These are phyloP conservation scores for Pygocentrus nattereri DNA, from an alignment of 2,797 vertebrate genomes.

Conservation along the genomic window DNA sequence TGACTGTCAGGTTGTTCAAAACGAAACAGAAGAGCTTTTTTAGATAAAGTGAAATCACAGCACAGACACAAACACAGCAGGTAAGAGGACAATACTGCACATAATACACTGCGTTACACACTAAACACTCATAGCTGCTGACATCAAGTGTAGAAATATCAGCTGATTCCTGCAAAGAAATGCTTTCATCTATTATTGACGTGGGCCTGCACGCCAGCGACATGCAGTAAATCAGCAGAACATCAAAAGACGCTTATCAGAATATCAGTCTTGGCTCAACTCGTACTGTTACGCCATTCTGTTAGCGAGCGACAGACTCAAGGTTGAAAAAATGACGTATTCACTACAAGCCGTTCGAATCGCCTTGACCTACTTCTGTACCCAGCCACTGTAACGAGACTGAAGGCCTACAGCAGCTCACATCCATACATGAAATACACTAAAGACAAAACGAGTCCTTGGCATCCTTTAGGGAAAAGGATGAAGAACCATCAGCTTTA, in stretches of 20 bases:
- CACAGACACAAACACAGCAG: slow-evolving; percentile 27
- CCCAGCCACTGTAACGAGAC: slow-evolving; percentile 33
- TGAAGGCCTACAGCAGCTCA: slow-evolving; percentile 50
- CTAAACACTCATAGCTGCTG: neutral
- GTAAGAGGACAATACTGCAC: neutral
- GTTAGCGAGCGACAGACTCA: neutral
- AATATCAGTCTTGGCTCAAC: neutral
- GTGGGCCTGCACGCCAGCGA: neutral
- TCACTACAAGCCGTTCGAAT: slow-evolving; percentile 56
- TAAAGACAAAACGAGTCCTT: slow-evolving; percentile 47
- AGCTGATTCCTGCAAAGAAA: no score
- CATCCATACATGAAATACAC: slow-evolving; percentile 53
- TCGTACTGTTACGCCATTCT: no score
- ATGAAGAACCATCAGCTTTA: slow-evolving; percentile 59
- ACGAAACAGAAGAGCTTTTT: slow-evolving; percentile 29
- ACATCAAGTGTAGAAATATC: no score
- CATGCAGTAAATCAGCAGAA: neutral
- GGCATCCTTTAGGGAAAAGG: slow-evolving; percentile 62
- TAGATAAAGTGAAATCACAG: slow-evolving; percentile 13
- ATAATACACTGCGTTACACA: neutral
- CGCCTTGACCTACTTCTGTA: slow-evolving; percentile 38
- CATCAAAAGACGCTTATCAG: neutral
- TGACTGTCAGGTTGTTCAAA: slow-evolving; percentile 70
- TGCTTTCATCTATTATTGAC: no score
- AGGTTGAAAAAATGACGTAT: neutral